These are phyloP conservation scores for Cygnus buccinator DNA, from an alignment of 2,113 vertebrate species.

Conservation along the genomic window DNA sequence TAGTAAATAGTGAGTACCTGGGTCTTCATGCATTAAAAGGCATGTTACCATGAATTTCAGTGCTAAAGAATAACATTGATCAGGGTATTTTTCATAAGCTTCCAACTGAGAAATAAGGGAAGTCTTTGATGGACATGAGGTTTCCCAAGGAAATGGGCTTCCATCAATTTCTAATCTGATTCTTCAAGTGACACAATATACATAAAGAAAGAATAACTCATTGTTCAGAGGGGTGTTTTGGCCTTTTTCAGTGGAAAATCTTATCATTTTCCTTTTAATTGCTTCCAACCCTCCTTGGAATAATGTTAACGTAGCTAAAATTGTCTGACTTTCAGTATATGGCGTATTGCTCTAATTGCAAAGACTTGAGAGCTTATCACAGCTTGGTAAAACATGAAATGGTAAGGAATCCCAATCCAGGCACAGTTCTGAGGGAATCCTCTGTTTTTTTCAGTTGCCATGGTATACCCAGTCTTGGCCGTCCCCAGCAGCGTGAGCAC, in stretches of 20 bases:
- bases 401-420: not conserved
- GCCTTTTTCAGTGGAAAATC: not conserved
- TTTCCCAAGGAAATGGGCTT: not conserved
- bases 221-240: accelerated
- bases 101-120: not conserved
- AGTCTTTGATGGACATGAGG: not conserved
- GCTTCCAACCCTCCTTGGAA: constrained; percentile 8
- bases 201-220: not conserved
- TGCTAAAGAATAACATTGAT: not conserved
- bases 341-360: not conserved
- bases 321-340: not conserved
- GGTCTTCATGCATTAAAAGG: not conserved
- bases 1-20: not conserved
- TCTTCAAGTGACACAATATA: not conserved
- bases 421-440: not conserved
- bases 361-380: not conserved
- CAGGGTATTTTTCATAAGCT: not conserved
- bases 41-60: constrained; percentile 2
- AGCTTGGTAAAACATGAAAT: not conserved
- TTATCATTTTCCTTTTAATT: constrained; percentile 26
- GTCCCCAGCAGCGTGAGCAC: accelerated
- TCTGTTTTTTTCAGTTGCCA: not conserved
- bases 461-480: accelerated
- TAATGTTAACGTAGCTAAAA: not conserved
- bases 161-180: not conserved